Percentiles rank a stretch among this genome's conserved stretches.
Conservation (phyloP, 2,113 vertebrate species). For the Mustelus asterias region DNA sequence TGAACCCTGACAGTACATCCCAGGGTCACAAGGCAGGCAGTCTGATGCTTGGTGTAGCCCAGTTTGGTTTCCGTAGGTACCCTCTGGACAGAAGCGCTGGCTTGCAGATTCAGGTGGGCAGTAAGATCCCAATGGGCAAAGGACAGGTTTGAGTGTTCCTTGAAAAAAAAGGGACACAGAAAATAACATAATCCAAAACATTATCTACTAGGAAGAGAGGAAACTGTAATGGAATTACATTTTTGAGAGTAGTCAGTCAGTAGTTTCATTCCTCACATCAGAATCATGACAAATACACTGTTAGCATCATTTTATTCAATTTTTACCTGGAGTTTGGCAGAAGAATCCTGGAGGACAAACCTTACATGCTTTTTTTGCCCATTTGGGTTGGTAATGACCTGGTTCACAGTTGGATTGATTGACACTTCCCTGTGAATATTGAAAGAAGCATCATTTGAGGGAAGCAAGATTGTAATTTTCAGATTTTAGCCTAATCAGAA, state of each 20-base stretch:
- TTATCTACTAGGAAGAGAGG: background rate
- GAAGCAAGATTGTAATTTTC: background rate
- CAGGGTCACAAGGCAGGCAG: constrained; percentile 57
- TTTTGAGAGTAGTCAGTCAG: background rate
- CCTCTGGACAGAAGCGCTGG: constrained; percentile 56
- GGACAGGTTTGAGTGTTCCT: constrained; percentile 51
- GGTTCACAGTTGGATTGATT: constrained; percentile 49
- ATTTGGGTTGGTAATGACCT: constrained; percentile 7
- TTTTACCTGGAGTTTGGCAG: constrained; percentile 18
- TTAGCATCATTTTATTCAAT: background rate
- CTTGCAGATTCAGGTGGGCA: constrained; percentile 50
- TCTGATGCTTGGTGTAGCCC: constrained; percentile 50
- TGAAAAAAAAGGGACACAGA: constrained; percentile 16
- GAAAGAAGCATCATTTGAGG: background rate
- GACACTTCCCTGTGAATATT: constrained; percentile 19
- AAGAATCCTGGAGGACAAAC: background rate
- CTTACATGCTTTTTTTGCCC: background rate
- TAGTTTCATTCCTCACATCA: background rate
- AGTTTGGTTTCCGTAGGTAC: constrained; percentile 57
- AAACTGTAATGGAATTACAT: background rate
- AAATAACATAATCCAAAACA: constrained; percentile 21
- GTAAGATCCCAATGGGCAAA: constrained; percentile 60
- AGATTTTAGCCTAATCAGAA: background rate
- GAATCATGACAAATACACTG: background rate
- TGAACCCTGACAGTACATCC: constrained; percentile 59